These are phyloP conservation scores for Cyprinodon tularosa DNA, from an alignment of 2,113 vertebrate genomes.

Conservation along the genomic window DNA sequence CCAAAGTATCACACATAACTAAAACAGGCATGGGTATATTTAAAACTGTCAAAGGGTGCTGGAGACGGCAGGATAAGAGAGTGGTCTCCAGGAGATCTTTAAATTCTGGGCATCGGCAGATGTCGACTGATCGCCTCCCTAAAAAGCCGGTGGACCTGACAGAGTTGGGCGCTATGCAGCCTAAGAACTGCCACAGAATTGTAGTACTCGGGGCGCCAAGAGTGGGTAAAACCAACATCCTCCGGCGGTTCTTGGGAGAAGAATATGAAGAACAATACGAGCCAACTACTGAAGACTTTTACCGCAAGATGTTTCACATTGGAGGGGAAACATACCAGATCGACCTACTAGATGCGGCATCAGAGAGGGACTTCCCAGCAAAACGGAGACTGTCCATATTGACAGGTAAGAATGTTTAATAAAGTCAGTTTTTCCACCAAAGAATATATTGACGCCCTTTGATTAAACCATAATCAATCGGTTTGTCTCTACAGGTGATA, in stretches of 20 bases:
- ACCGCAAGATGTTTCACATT: conserved; percentile 81
- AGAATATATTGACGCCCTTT: not conserved
- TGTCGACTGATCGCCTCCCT: conserved; percentile 44
- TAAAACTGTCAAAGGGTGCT: conserved; percentile 62
- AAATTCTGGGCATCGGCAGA: conserved; percentile 54
- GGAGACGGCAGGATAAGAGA: conserved; percentile 59
- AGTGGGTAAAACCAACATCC: conserved; percentile 79
- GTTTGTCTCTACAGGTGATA: conserved; percentile 69
- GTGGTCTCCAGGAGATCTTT: conserved; percentile 51
- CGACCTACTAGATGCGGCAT: conserved; percentile 78
- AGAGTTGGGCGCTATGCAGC: conserved; percentile 59
- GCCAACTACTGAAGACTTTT: conserved; percentile 79
- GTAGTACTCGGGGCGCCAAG: conserved; percentile 79
- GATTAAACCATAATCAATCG: not conserved
- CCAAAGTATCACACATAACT: conserved; percentile 47
- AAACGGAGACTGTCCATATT: conserved; percentile 80
- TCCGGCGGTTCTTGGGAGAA: conserved; percentile 71
- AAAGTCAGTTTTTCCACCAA: not conserved
- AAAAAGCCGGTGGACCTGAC: conserved; percentile 55
- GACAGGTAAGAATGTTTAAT: conserved; percentile 65
- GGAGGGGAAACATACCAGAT: conserved; percentile 76
- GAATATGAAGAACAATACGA: conserved; percentile 74
- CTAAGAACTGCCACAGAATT: conserved; percentile 75
- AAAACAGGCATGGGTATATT: conserved; percentile 65
- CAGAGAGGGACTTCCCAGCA: conserved; percentile 78